Percentiles rank a stretch among this genome's conserved stretches.
These are phyloP conservation scores for Mizuhopecten yessoensis DNA, from an alignment of 1,140 invertebrate genomes.

Conservation along the genomic window DNA sequence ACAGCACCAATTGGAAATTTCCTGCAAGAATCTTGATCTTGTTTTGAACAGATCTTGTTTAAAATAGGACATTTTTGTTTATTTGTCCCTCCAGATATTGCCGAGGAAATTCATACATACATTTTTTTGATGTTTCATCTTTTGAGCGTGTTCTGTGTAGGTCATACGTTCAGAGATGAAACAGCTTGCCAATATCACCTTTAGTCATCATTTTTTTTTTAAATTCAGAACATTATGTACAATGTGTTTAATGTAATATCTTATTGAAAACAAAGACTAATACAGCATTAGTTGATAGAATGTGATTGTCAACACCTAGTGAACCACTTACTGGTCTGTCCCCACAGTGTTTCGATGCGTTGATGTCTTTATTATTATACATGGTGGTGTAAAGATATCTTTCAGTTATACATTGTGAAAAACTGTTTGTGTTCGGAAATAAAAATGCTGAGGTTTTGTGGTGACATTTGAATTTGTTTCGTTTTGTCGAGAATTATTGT, in stretches of 20 bases:
- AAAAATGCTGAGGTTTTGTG: slow-evolving; percentile 12
- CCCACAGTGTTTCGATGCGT: neutral
- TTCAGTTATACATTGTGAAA: neutral
- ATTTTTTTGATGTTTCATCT: no score
- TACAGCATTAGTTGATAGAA: neutral
- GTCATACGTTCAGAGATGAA: no score
- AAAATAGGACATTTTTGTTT: no score
- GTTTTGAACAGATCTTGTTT: no score
- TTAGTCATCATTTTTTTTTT: neutral
- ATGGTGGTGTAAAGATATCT: neutral
- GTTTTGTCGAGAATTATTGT: neutral
- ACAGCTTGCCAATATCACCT: neutral
- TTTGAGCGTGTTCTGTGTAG: no score
- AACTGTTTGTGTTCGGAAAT: neutral
- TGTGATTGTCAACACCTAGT: neutral
- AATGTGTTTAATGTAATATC: neutral
- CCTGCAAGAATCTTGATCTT: no score
- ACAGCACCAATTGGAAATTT: no score
- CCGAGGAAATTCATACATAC: no score
- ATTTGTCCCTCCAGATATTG: no score
- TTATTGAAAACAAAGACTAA: neutral
- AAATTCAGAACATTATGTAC: neutral
- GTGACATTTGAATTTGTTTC: neutral
- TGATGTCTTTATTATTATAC: neutral
- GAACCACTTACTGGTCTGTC: neutral